Base-by-base conservation (phyloP, 2,797 vertebrate species). In the Pristis pectinata region DNA sequence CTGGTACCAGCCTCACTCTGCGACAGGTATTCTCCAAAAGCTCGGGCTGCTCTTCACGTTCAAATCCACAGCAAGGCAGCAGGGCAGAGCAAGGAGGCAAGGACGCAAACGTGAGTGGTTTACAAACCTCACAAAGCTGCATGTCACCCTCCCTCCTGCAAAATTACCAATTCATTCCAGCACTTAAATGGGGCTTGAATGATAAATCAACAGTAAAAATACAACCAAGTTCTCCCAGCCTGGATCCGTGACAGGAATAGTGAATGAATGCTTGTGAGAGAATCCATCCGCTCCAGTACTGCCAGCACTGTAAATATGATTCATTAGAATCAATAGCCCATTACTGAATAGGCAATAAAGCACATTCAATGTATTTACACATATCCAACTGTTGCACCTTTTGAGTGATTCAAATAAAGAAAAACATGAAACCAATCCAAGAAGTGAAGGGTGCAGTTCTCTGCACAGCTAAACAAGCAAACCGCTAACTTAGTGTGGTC, bases 11-110 rank as follows among this genome's bases (percentile, higher is more conserved):
- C 97, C 95, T 98, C 98, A 67, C 97, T 97, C 96, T 98, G 98
- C 80, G 98, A 99, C 96, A 99, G 97, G 96, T 98, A 99, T 93
- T 99, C 98, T 96, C 98, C 98, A 95, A 99, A 99, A n/a, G 98
- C 98, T 97, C 98, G 97, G 95, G 99, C 98, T 95, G 98, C 98
- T 97, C 98, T 99, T 97, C 4, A 72, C 1, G 11, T 83, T 72
- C n/a, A 37, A 67, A 24, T 82, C 95, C 92, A 95, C 95, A 95
- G 61, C 93, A 96, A 15, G 49, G 95, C 64, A 37, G 44, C 9
- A 95, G 95, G 96, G 76, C 95, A 0, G 41, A 22, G 27, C 76
- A 94, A 94, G 95, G 1, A 83, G 61, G 95, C 95, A 95, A 93
- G 64, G 64, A 74, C 5, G 94, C 17, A n/a, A 49, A 53, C 34